Percentiles rank a stretch among this genome's conserved stretches.
Evolutionary conservation across 37 sponge, comb jelly and placozoan species (phyloP).

Genomic region (Geodia barretti): DNA sequence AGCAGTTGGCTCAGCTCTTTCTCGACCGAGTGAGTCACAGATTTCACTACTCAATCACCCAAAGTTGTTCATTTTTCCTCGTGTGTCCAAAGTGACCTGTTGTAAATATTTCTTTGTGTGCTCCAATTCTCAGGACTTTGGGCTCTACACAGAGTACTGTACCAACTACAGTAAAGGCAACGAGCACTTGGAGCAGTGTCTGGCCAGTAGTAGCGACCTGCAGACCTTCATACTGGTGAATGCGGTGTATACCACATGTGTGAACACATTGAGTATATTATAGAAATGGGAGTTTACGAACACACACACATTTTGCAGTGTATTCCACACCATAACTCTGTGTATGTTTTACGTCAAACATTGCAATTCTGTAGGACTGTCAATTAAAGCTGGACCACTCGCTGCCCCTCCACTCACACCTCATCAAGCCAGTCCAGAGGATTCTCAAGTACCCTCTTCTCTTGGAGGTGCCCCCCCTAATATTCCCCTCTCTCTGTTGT

Average conservation of each 20-base stretch:
- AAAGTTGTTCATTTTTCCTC: too few species aligned
- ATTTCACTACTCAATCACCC: too few species aligned
- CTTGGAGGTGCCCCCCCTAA: constrained; percentile 18
- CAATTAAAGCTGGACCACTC: constrained; percentile 44
- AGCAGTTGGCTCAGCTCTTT: constrained; percentile 15
- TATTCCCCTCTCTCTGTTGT: neutral
- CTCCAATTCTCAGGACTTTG: constrained; percentile 25
- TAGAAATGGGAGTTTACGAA: neutral
- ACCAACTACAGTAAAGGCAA: constrained; percentile 46
- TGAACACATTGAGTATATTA: too few species aligned
- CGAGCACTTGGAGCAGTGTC: constrained; percentile 20
- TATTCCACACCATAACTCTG: neutral
- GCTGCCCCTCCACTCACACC: constrained; percentile 58
- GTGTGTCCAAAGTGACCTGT: too few species aligned
- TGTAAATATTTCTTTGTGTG: too few species aligned
- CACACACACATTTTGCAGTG: neutral
- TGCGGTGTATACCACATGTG: too few species aligned
- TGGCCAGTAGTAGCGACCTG: constrained; percentile 7
- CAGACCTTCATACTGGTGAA: constrained; percentile 36
- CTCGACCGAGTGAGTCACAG: constrained; percentile 2
- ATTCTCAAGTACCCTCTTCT: constrained; percentile 56
- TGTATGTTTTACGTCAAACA: neutral
- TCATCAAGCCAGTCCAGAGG: constrained; percentile 71
- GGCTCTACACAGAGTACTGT: constrained; percentile 54
- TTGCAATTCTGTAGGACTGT: constrained; percentile 60